Percentiles rank a stretch among this genome's conserved stretches.
Evolutionary conservation across 2,797 vertebrate species (phyloP).

Genomic region (Acrossocheilus fasciatus): DNA sequence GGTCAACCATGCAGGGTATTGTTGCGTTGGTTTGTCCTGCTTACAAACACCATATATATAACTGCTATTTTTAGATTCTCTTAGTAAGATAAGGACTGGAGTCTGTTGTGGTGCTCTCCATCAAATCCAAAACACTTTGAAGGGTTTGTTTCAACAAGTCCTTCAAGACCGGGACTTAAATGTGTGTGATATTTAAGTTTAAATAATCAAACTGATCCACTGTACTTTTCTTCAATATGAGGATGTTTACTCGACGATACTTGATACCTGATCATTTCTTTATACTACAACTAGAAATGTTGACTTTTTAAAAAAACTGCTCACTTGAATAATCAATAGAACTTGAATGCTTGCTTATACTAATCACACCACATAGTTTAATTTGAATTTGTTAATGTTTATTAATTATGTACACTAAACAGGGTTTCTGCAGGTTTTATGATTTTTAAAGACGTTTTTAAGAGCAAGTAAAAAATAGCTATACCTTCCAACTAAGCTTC

Average conservation of each 20-base stretch:
- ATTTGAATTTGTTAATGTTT: not conserved
- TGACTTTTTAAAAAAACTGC: not conserved
- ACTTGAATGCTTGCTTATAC: not conserved
- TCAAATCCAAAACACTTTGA: constrained; percentile 14
- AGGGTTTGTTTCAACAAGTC: not conserved
- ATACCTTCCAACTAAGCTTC: too few relatives aligned
- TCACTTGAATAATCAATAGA: not conserved
- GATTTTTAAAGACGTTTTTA: too few relatives aligned
- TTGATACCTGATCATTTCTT: not conserved
- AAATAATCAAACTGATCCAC: not conserved
- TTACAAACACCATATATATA: not conserved
- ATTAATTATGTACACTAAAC: not conserved
- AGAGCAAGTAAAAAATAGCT: too few relatives aligned
- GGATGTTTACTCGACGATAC: not conserved
- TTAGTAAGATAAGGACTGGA: not conserved
- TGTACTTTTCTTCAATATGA: not conserved
- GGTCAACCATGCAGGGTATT: constrained; percentile 15
- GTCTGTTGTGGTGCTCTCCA: not conserved
- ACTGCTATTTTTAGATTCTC: not conserved
- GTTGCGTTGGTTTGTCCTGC: not conserved
- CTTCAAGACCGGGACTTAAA: not conserved
- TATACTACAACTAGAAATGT: not conserved
- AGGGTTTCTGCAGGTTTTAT: not conserved
- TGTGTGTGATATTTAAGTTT: not conserved
- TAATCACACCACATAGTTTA: not conserved